Evolutionary conservation across 2,113 vertebrate genomes (phyloP).

Genomic region (Girardinichthys multiradiatus): DNA sequence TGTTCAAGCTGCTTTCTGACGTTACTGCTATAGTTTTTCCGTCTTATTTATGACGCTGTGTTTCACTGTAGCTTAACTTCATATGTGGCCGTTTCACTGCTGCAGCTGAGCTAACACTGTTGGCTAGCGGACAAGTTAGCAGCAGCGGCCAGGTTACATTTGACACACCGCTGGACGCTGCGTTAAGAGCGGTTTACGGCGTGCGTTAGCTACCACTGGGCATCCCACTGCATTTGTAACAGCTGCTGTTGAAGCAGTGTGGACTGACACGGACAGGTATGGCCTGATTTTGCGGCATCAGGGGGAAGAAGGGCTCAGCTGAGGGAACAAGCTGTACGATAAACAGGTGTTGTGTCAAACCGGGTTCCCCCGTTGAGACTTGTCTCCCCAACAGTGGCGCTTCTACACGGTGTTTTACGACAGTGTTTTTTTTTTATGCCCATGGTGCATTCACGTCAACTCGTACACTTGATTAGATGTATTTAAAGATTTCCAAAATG

Average conservation of each 20-base stretch:
- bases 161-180: constrained; percentile 14
- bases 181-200: constrained; percentile 6
- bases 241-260: not conserved
- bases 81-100: not conserved
- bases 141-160: constrained; percentile 33
- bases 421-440: too few species aligned
- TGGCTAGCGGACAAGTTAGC: constrained; percentile 46
- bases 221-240: not conserved
- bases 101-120: constrained; percentile 12
- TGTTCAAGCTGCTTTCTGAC: not conserved
- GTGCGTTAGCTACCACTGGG: not conserved
- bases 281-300: not conserved
- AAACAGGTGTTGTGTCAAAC: too few species aligned
- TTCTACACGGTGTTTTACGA: not conserved
- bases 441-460: not conserved
- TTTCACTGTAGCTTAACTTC: constrained; percentile 4
- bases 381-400: not conserved
- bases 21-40: not conserved
- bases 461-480: not conserved
- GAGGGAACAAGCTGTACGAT: constrained; percentile 39
- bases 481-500: too few species aligned
- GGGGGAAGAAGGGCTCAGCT: not conserved
- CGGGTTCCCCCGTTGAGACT: not conserved
- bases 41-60: not conserved
- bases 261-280: not conserved